Evolutionary conservation across 2,113 vertebrate species (phyloP), one percentile per base, ranked within the genome.

Genomic region (Dolichotis patagonum): DNA sequence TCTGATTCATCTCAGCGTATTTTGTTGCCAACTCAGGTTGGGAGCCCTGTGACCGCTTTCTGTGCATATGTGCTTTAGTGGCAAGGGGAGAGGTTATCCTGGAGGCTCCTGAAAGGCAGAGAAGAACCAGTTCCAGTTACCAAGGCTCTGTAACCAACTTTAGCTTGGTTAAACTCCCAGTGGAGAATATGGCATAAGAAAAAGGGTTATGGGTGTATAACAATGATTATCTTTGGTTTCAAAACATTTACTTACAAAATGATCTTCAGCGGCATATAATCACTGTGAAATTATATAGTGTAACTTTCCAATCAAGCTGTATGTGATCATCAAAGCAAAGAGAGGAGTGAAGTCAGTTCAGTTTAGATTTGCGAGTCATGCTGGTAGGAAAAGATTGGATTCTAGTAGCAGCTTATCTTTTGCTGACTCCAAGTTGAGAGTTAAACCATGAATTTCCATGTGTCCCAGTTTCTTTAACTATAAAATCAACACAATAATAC

Each of bases 181-280:
- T 95, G 88, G 95, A 96, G 87, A 96, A 87, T 28, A 97, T 94
- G 92, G 97, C 96, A 90, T 90, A 88, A 90, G 94, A 97, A 96
- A 97, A 97, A 97, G 90, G 97, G 88, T 93, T 97, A 82, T 92
- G 95, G 85, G 95, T 88, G 2, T 88, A 96, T 62, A 97, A 97
- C 95, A 97, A 96, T 98, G 96, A 97, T 97, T 97, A 97, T 97
- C 96, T 97, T 96, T 96, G 97, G 96, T 97, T 97, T 98, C 95
- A 96, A 96, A 97, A 97, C 92, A 91, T 97, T 97, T 97, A 96
- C 96, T 97, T 96, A 97, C 90, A 96, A 97, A 95, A 97, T 84
- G 88, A 97, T 91, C 92, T 94, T 96, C 92, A 96, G 85, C 88
- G 69, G 69, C 96, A 88, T 98, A 71, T 96, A 97, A 97, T 97